A percentile compares a stretch with the other conserved stretches of the same genome.
Evolutionary conservation across 2,888 invertebrate genomes (phyloP).

Genomic region (Alitta virens): DNA sequence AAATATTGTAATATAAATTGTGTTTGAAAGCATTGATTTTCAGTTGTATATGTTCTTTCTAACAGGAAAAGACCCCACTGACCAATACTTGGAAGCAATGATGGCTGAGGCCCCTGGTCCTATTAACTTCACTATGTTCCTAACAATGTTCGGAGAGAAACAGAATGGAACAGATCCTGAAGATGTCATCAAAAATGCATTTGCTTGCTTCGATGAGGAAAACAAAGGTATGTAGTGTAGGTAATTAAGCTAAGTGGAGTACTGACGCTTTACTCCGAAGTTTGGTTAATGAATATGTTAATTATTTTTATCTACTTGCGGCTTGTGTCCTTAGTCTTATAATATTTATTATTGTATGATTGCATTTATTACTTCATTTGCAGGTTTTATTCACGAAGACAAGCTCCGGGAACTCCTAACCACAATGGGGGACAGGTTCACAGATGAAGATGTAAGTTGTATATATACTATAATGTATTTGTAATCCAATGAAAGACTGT

Average conservation of each 20-base stretch:
- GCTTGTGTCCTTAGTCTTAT: no score
- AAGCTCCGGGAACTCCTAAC: slow-evolving; percentile 90
- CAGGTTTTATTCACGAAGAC: slow-evolving; percentile 82
- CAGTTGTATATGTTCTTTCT: no score
- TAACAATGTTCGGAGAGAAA: slow-evolving; percentile 96
- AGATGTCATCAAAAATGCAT: slow-evolving; percentile 98
- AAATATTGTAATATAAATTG: no score
- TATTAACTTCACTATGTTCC: slow-evolving; percentile 99
- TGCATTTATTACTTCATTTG: slow-evolving; percentile 2
- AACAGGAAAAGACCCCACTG: slow-evolving; percentile 89
- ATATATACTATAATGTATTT: no score
- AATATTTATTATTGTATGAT: neutral
- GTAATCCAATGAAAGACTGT: no score
- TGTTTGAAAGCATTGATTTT: no score
- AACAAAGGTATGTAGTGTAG: slow-evolving; percentile 78
- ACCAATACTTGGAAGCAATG: slow-evolving; percentile 95
- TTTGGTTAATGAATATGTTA: no score
- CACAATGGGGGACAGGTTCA: slow-evolving; percentile 90
- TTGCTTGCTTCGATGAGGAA: slow-evolving; percentile 98
- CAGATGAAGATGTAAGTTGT: slow-evolving; percentile 79
- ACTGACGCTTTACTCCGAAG: no score
- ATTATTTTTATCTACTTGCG: no score
- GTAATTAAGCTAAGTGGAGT: no score
- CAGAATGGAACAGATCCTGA: slow-evolving; percentile 98
- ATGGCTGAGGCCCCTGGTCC: slow-evolving; percentile 99